Evolutionary conservation across 1,140 invertebrate species (phyloP).

Genomic region (Cylas formicarius): DNA sequence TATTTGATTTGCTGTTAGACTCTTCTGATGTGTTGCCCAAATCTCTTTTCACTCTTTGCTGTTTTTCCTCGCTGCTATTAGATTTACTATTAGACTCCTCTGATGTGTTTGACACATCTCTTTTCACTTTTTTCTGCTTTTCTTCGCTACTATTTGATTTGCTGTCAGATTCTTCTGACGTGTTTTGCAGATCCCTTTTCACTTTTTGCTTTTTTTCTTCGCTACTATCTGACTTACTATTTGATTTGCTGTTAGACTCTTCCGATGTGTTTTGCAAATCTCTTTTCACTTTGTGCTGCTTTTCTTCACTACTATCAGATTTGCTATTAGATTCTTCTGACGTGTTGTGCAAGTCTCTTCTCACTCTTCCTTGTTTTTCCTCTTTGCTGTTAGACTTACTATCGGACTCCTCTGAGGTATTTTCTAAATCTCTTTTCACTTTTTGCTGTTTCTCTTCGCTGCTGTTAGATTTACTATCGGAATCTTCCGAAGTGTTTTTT

Average conservation of each 20-base stretch:
- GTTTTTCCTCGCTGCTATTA: neutral
- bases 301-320: constrained; percentile 4
- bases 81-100: constrained; percentile 8
- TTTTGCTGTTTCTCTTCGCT: neutral
- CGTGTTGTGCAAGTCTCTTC: neutral
- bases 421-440: neutral
- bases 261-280: constrained; percentile 5
- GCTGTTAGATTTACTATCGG: neutral
- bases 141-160: constrained; percentile 2
- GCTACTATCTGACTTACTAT: neutral
- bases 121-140: constrained; percentile 12
- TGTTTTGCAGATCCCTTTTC: constrained; percentile 5
- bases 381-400: neutral
- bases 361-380: neutral
- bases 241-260: constrained; percentile 1
- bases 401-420: too few species aligned
- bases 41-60: constrained; percentile 7
- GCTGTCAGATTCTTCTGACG: constrained; percentile 8
- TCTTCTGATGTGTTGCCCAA: neutral
- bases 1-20: constrained; percentile 5
- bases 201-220: too few species aligned
- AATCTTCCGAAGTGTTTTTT: neutral
- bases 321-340: constrained; percentile 6
- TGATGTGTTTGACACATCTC: constrained; percentile 3
- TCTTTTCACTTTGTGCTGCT: constrained; percentile 7